Evolutionary conservation across 1,140 invertebrate species (phyloP).

Genomic region (Leptinotarsa lineolata): DNA sequence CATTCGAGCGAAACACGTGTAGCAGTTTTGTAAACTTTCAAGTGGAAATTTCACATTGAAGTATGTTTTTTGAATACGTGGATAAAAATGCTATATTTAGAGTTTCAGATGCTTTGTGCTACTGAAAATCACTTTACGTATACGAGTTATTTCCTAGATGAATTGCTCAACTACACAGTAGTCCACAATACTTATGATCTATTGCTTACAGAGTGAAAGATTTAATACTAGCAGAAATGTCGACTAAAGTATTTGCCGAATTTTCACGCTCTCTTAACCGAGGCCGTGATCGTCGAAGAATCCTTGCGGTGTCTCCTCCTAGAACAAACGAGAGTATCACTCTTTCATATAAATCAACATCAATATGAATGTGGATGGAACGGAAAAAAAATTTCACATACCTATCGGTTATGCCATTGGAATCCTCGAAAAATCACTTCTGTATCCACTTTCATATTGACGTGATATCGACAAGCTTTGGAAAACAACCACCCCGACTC

Average conservation of each 20-base stretch:
- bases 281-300: constrained; percentile 98
- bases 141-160: too few relatives aligned
- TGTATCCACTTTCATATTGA: constrained; percentile 43
- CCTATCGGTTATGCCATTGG: constrained; percentile 20
- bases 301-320: constrained; percentile 98
- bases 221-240: background rate
- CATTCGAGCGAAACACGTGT: too few relatives aligned
- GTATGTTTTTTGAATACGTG: too few relatives aligned
- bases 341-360: constrained; percentile 8
- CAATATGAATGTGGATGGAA: constrained; percentile 41
- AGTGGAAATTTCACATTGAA: too few relatives aligned
- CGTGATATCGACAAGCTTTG: constrained; percentile 3
- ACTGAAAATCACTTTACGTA: too few relatives aligned
- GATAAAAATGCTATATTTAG: too few relatives aligned
- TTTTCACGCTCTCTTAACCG: constrained; percentile 67
- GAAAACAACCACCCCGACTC: background rate
- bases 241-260: background rate
- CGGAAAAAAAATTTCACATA: constrained; percentile 32
- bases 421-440: constrained; percentile 16
- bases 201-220: background rate
- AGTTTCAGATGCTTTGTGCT: too few relatives aligned
- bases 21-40: too few relatives aligned
- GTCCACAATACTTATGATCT: background rate
- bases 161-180: background rate
- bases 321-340: constrained; percentile 62